Percentiles rank a stretch among this genome's conserved stretches.
These are phyloP conservation scores for Malurus alboscapulatus DNA, from an alignment of 2,113 vertebrate genomes.

Conservation along the genomic window DNA sequence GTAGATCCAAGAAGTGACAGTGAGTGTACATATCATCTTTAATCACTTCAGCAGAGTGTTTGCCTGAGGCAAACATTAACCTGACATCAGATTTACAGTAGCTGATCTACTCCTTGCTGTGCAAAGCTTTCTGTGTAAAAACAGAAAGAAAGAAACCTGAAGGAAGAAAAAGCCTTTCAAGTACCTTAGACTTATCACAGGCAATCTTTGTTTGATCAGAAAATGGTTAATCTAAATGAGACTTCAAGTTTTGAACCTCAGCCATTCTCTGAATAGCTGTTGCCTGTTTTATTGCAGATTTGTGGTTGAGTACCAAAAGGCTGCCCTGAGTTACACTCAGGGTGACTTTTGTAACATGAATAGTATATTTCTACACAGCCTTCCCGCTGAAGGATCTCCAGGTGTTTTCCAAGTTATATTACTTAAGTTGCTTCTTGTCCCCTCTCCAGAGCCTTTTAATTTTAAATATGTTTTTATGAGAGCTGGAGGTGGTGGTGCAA, in stretches of 20 bases:
- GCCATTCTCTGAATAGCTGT: background rate
- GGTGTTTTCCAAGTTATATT: background rate
- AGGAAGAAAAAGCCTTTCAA: background rate
- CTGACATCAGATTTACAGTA: background rate
- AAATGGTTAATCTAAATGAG: background rate
- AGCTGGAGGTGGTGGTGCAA: background rate
- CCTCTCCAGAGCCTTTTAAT: background rate
- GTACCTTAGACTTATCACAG: background rate
- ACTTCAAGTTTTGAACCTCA: background rate
- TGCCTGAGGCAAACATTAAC: background rate
- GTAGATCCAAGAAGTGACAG: background rate
- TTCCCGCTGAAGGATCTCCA: background rate
- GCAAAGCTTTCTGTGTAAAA: background rate
- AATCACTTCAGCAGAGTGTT: background rate
- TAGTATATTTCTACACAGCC: background rate
- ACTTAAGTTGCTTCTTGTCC: background rate
- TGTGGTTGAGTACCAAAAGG: background rate
- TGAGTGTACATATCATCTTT: background rate
- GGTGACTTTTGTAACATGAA: conserved; percentile 15
- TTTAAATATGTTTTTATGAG: background rate
- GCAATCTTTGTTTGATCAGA: background rate
- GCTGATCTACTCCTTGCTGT: background rate
- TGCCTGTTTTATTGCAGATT: background rate
- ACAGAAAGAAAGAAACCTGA: background rate
- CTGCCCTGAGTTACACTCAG: background rate